phyloP scores from a whole-genome alignment of 2,797 vertebrate genomes.

The Eutrigla gurnardus region DNA sequence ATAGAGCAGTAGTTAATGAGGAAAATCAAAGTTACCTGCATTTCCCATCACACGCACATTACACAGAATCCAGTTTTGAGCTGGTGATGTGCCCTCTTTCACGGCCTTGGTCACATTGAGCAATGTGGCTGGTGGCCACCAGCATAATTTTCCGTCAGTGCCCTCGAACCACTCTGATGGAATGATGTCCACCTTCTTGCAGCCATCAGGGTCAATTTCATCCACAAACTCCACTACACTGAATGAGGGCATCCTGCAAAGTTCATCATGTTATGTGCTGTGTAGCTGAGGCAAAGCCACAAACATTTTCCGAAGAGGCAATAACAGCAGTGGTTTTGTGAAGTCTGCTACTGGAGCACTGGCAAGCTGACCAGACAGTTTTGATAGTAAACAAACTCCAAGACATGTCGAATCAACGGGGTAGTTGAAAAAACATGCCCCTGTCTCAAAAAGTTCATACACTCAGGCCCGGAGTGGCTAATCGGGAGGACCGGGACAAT shows the following conservation, averaged over 20 bases:
- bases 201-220: not conserved
- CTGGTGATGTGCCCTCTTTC: conserved; percentile 4
- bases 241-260: conserved; percentile 6
- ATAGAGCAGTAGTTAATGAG: conserved; percentile 9
- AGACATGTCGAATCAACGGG: not conserved
- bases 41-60: conserved; percentile 12
- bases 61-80: not conserved
- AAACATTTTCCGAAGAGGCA: not conserved
- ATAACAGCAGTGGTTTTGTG: conserved; percentile 10
- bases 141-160: not conserved
- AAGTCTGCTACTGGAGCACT: not conserved
- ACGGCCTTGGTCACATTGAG: not conserved
- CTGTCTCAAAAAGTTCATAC: conserved; percentile 1
- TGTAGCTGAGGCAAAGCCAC: not conserved
- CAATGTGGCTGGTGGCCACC: conserved; percentile 4
- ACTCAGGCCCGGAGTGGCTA: too few species aligned
- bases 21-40: not conserved
- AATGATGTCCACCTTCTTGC: conserved; percentile 5
- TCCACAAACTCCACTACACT: conserved; percentile 14
- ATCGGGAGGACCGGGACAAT: too few species aligned
- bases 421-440: conserved; percentile 1
- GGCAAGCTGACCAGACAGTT: not conserved
- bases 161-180: not conserved
- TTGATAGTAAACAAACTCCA: conserved; percentile 1
- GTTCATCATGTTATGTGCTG: not conserved